A percentile compares a stretch with the other conserved stretches of the same genome.
These are phyloP conservation scores for Martes flavigula DNA, from an alignment of 2,797 vertebrate genomes.

Conservation along the genomic window DNA sequence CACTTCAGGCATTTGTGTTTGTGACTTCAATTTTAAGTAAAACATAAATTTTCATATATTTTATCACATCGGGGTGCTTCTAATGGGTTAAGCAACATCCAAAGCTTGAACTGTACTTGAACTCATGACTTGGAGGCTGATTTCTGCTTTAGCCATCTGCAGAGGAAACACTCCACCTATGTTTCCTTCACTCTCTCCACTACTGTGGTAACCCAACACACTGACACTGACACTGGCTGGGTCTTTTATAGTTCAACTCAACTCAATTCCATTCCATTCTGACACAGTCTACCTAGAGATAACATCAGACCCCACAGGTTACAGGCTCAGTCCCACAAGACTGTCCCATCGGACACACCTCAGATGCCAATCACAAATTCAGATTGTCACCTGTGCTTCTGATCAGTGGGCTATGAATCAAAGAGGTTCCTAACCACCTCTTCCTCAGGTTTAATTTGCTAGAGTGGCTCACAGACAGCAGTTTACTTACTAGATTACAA, in stretches of 20 bases:
- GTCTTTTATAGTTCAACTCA: not conserved
- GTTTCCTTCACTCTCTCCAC: not conserved
- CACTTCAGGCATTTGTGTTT: not conserved
- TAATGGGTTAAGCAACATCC: not conserved
- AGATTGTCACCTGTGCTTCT: not conserved
- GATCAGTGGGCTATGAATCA: not conserved
- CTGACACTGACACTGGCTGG: not conserved
- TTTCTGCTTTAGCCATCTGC: not conserved
- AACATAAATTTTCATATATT: not conserved
- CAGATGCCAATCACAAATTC: not conserved
- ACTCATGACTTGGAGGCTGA: not conserved
- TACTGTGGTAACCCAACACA: not conserved
- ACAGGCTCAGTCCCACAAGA: not conserved
- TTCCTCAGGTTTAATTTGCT: not conserved
- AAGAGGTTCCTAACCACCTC: not conserved
- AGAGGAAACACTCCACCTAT: not conserved
- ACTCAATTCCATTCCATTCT: not conserved
- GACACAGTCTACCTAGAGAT: not conserved
- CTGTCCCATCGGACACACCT: not conserved
- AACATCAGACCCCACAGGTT: not conserved
- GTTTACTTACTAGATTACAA: not conserved
- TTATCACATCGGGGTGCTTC: not conserved
- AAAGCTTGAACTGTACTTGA: not conserved
- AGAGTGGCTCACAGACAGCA: not conserved
- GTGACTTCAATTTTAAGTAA: not conserved